A percentile compares a stretch with the other conserved stretches of the same genome.
Conservation (phyloP, 2,888 invertebrate genomes). For the Chrysotoxum bicinctum region DNA sequence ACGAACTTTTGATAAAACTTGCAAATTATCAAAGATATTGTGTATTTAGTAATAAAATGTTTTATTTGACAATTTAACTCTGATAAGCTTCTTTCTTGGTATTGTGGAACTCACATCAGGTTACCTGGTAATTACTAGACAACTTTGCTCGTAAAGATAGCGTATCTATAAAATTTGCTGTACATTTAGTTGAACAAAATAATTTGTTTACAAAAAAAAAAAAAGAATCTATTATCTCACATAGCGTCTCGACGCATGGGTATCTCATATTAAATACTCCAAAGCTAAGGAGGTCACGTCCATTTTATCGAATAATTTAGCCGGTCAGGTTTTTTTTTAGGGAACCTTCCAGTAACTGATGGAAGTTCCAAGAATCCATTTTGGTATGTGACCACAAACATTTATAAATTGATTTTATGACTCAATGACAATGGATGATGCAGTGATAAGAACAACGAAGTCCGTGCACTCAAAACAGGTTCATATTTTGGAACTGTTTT, state of each 20-base stretch:
- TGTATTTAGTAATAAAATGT: too few relatives aligned
- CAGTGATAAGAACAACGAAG: background rate
- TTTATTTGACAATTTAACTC: background rate
- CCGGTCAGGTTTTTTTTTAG: background rate
- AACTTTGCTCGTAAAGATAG: background rate
- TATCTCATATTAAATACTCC: background rate
- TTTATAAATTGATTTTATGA: slow-evolving; percentile 4
- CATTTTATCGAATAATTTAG: background rate
- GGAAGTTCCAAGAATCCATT: background rate
- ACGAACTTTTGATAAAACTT: background rate
- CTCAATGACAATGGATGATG: background rate
- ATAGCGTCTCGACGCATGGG: background rate
- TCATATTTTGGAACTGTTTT: background rate
- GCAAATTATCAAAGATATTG: too few relatives aligned
- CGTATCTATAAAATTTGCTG: background rate
- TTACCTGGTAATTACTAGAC: background rate
- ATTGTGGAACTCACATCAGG: background rate
- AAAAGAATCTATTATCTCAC: background rate
- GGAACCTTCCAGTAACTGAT: background rate
- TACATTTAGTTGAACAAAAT: background rate
- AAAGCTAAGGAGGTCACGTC: background rate
- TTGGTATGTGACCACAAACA: slow-evolving; percentile 6
- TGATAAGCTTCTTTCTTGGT: background rate
- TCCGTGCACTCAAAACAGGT: background rate
- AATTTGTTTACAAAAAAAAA: background rate